These are phyloP conservation scores for Drosophila mayaguana DNA, from an alignment of 2,888 invertebrate genomes.

Conservation along the genomic window DNA sequence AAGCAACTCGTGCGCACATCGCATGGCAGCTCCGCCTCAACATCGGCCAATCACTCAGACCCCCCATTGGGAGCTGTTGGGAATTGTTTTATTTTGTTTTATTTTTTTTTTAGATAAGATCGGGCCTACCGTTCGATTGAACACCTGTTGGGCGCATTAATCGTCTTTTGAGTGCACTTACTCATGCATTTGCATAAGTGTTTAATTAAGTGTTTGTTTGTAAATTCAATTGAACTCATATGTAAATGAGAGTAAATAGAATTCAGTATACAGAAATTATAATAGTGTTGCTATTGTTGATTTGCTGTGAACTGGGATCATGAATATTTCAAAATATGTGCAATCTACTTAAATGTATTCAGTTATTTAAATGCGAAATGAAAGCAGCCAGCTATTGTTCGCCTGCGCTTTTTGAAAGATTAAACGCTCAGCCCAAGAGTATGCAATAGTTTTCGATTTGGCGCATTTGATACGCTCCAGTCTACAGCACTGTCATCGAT, in stretches of 20 bases:
- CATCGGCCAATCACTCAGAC: not conserved
- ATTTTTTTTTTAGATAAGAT: constrained; percentile 4
- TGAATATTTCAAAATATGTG: no score
- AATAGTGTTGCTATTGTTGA: not conserved
- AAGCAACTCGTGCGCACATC: not conserved
- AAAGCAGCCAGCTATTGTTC: not conserved
- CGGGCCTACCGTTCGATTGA: constrained; percentile 11
- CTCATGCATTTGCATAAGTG: constrained; percentile 16
- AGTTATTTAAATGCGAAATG: no score
- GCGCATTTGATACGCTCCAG: no score
- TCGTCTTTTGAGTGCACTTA: not conserved
- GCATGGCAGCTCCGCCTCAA: not conserved
- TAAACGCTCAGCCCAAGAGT: not conserved
- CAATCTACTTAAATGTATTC: no score
- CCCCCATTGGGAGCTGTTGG: not conserved
- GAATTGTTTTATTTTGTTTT: not conserved
- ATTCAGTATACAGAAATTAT: not conserved
- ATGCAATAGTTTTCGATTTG: not conserved
- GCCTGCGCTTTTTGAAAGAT: not conserved
- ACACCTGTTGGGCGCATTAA: constrained; percentile 24
- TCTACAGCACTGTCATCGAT: no score
- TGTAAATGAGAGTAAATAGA: not conserved
- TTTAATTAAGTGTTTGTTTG: not conserved
- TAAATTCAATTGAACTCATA: constrained; percentile 2
- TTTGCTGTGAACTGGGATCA: no score